phyloP scores from a whole-genome alignment of 2,113 vertebrate genomes.

The Mormyrus iriodes region DNA sequence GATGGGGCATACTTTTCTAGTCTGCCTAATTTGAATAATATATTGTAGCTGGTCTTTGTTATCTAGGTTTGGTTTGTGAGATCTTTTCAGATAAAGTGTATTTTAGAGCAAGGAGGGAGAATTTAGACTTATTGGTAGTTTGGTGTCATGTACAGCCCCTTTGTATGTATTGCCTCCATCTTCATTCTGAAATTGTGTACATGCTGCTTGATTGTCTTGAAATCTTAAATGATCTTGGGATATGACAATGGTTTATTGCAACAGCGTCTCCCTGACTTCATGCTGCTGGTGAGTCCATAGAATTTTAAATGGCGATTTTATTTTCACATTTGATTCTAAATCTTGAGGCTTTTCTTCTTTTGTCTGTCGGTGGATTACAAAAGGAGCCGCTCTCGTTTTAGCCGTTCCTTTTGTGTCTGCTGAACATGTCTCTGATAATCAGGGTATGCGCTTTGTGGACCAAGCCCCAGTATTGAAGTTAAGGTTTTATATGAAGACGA shows the following conservation, averaged over 20 bases:
- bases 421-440: constrained; percentile 41
- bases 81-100: background rate
- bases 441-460: constrained; percentile 31
- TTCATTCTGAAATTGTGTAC: background rate
- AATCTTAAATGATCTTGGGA: constrained; percentile 33
- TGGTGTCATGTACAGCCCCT: no score
- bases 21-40: constrained; percentile 5
- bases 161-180: background rate
- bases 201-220: background rate
- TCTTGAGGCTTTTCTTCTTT: constrained; percentile 32
- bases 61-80: background rate
- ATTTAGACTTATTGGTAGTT: background rate
- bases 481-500: constrained; percentile 47
- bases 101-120: background rate
- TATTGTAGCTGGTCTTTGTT: background rate
- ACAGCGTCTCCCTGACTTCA: constrained; percentile 7
- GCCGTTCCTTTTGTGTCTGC: constrained; percentile 36
- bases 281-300: constrained; percentile 31
- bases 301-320: constrained; percentile 30
- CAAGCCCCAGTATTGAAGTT: constrained; percentile 55
- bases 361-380: constrained; percentile 37
- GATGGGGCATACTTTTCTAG: background rate
- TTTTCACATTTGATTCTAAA: constrained; percentile 20
- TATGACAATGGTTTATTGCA: background rate
- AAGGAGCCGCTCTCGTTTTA: constrained; percentile 33